Percentiles rank a stretch among this genome's conserved stretches.
Conservation (phyloP, 1,140 invertebrate genomes). For the Aphidius gifuensis region DNA sequence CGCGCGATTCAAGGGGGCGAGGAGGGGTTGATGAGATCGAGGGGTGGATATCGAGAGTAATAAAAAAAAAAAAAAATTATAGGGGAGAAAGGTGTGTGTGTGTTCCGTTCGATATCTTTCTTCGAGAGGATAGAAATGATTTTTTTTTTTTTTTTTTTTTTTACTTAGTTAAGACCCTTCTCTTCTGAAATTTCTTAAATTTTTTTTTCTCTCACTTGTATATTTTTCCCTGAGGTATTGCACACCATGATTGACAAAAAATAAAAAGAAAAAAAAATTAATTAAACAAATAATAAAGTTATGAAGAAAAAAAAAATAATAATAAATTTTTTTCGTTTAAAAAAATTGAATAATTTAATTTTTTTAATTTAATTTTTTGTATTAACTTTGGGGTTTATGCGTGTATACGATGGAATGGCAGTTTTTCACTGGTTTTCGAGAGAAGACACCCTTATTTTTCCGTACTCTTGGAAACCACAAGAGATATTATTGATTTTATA, state of each 20-base stretch:
- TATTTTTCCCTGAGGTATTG: not conserved
- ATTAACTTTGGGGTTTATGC: not conserved
- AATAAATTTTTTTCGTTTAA: not conserved
- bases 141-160: constrained; percentile 2
- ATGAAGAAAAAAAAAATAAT: too few species aligned
- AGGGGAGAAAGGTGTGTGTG: not conserved
- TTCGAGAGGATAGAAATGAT: not conserved
- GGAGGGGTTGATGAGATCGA: constrained; percentile 30
- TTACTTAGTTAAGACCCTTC: constrained; percentile 1
- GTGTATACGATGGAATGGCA: constrained; percentile 7
- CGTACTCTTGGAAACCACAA: constrained; percentile 47
- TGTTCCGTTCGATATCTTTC: constrained; percentile 8
- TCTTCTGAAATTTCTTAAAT: too few species aligned
- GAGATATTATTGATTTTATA: constrained; percentile 56
- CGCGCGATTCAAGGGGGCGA: constrained; percentile 10
- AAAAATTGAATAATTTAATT: not conserved
- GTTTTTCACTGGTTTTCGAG: not conserved
- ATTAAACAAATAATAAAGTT: not conserved
- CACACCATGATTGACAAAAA: not conserved
- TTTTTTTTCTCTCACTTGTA: not conserved
- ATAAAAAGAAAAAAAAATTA: not conserved
- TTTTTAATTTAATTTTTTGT: not conserved
- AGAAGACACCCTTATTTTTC: constrained; percentile 23
- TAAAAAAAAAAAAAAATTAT: constrained; percentile 8
- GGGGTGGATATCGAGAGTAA: constrained; percentile 16